These are phyloP conservation scores for Aphidius ervi DNA, from an alignment of 1,140 invertebrate species.

Conservation along the genomic window DNA sequence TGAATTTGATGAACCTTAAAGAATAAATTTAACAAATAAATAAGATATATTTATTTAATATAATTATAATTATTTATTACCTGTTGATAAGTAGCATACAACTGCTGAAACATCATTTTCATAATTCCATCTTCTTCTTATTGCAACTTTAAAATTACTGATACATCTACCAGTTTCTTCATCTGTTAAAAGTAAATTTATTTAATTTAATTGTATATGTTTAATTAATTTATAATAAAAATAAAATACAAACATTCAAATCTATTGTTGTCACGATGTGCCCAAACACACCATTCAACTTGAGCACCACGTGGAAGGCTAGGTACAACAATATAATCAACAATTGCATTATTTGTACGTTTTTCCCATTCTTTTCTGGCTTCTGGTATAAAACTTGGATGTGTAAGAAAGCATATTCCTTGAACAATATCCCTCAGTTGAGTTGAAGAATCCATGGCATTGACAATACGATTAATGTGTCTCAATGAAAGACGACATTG, in stretches of 20 bases:
- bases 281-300: conserved; percentile 90
- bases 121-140: conserved; percentile 80
- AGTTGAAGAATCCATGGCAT: conserved; percentile 70
- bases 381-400: conserved; percentile 64
- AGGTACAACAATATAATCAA: conserved; percentile 80
- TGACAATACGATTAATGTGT: conserved; percentile 76
- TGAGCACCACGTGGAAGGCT: conserved; percentile 73
- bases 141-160: conserved; percentile 73
- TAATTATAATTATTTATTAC: conserved; percentile 42
- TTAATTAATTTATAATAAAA: conserved; percentile 3
- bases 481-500: conserved; percentile 79
- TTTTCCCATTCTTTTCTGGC: conserved; percentile 77
- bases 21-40: conserved; percentile 18
- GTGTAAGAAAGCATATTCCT: conserved; percentile 78
- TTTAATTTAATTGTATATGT: conserved; percentile 3
- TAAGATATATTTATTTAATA: conserved; percentile 14
- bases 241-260: conserved; percentile 67
- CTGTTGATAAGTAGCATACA: conserved; percentile 74
- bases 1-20: conserved; percentile 60
- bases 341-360: conserved; percentile 79
- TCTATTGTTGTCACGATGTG: conserved; percentile 77
- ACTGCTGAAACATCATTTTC: conserved; percentile 82
- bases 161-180: conserved; percentile 83
- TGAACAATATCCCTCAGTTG: conserved; percentile 76
- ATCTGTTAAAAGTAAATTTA: conserved; percentile 57